Base-by-base conservation (phyloP, 2,888 invertebrate species). In the Thereva unica region DNA sequence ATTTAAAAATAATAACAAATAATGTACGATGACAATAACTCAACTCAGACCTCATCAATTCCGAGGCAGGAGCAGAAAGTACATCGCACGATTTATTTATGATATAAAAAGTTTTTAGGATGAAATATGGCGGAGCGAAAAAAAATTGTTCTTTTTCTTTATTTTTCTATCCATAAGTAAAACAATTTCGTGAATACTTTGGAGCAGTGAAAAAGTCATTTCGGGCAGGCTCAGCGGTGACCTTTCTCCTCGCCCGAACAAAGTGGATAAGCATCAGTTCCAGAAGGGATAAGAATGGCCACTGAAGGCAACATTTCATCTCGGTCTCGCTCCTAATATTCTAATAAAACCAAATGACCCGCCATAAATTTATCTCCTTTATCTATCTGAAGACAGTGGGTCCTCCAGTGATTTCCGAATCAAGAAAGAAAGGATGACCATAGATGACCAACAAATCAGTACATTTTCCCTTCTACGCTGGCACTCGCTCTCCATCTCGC, bases 341-440 rank as follows among this genome's bases (percentile, higher is more conserved):
- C 66, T 66, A 66, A 66, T 66, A 66, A 66, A 66, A 66, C 57
- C 57, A 66, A 66, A 66, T 66, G 56, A 57, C 57, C 56, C 42
- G 44, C 57, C 66, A 66, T 66, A 66, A 66, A 66, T 66, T 66
- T 66, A 57, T 66, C 66, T 50, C 57, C 41, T 66, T 59, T 57
- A 66, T 66, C 57, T 66, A 57, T 66, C 12, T 50, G 7, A 56
- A 23, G 38, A 34, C 41, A 44, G 54, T 9, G 52, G 42, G 42
- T 64, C 42, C 44, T 42, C 34, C 10, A 54, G 54, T 64, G 52
- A 52, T 64, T 64, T 54, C 54, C 45, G 40, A 50, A 50, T 50
- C 37, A 44, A 23, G 38, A 53, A 56, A 40, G 65, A 65, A 65
- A 55, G 65, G 65, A 66, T 57, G 57, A 57, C 38, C 41, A 57